These are phyloP conservation scores for Tauraco erythrolophus DNA, from an alignment of 2,113 vertebrate species.

Conservation along the genomic window DNA sequence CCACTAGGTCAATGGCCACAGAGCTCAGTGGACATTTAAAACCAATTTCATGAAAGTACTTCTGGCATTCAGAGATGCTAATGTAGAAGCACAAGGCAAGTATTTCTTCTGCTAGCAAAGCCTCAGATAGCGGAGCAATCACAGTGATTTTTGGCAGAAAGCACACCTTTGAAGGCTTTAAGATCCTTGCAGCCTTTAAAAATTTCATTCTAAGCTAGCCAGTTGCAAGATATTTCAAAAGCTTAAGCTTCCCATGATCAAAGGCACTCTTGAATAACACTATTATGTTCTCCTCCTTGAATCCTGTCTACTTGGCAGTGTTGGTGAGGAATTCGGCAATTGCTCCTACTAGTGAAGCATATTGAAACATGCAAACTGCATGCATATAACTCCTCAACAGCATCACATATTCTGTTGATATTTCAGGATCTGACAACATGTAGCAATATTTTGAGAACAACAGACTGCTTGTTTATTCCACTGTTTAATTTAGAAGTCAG, in stretches of 20 bases:
- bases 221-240: constrained; percentile 71
- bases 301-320: constrained; percentile 40
- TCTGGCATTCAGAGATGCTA: not conserved
- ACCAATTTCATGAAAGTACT: not conserved
- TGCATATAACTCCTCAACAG: not conserved
- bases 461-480: not conserved
- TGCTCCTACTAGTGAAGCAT: not conserved
- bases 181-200: constrained; percentile 65
- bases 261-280: constrained; percentile 53
- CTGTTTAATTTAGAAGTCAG: not conserved
- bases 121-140: constrained; percentile 9
- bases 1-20: not conserved
- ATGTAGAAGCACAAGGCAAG: not conserved
- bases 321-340: constrained; percentile 32
- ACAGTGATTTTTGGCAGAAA: constrained; percentile 45
- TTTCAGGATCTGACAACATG: not conserved
- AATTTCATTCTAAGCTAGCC: constrained; percentile 69
- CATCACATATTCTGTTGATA: not conserved
- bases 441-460: not conserved
- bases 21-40: not conserved
- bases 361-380: constrained; percentile 23
- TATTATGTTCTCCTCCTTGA: constrained; percentile 73
- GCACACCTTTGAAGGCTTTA: constrained; percentile 67
- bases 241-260: constrained; percentile 61
- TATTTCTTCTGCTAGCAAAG: constrained; percentile 15